phyloP scores from a whole-genome alignment of 1,140 invertebrate species.

The Drosophila gunungcola region DNA sequence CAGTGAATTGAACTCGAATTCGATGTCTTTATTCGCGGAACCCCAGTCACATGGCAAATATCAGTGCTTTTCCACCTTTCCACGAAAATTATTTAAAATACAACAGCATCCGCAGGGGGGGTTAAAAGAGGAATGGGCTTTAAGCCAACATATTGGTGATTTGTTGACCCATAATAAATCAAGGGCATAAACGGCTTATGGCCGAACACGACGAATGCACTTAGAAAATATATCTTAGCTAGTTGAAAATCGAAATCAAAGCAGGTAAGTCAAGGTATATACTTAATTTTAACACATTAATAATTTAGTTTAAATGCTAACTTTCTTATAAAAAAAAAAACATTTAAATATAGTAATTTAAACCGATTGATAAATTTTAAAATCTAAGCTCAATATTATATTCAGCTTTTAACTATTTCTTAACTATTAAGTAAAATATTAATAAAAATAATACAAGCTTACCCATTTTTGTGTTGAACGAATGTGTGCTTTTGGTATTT shows the following conservation, averaged over 20 bases:
- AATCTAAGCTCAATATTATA: too few relatives aligned
- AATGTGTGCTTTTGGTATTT: too few relatives aligned
- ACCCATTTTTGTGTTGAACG: too few relatives aligned
- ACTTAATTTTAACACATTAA: too few relatives aligned
- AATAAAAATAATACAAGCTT: too few relatives aligned
- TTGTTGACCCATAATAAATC: conserved; percentile 71
- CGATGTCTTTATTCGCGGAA: conserved; percentile 6
- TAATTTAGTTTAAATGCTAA: too few relatives aligned
- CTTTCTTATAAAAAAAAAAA: too few relatives aligned
- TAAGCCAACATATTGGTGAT: conserved; percentile 45
- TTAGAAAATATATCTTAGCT: neutral
- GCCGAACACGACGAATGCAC: conserved; percentile 23
- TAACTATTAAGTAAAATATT: too few relatives aligned
- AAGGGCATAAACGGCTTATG: conserved; percentile 69
- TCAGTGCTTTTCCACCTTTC: conserved; percentile 5
- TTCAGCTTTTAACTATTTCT: too few relatives aligned
- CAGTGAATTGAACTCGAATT: conserved; percentile 35
- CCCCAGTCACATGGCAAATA: conserved; percentile 37
- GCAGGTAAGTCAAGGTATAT: too few relatives aligned
- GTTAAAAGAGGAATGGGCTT: neutral
- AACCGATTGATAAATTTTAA: too few relatives aligned
- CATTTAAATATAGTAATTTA: too few relatives aligned
- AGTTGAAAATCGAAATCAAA: neutral
- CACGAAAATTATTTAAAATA: conserved; percentile 48
- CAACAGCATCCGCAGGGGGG: conserved; percentile 4